Base-by-base conservation (phyloP, 2,888 invertebrate species). In the Drosophila crucigera region DNA sequence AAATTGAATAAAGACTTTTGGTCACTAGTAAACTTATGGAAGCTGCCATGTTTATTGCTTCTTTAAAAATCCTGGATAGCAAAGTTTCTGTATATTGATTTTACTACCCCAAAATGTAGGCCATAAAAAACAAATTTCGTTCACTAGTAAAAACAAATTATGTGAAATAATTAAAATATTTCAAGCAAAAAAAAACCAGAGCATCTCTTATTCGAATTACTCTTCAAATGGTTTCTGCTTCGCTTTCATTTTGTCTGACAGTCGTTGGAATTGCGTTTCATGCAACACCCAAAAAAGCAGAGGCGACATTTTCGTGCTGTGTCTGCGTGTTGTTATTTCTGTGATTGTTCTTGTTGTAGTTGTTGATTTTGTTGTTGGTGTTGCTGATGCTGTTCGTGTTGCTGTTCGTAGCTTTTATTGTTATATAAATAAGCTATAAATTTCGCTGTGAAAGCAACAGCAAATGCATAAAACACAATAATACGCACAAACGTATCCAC, bases 341-440 rank as follows among this genome's bases (percentile, higher is more conserved):
- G 81, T 80, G 87, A 84, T 86, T 83, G 78, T 67, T 68, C 37
- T 61, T 62, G 59, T 49, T 63, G 70, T 49, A 70, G 73, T 59
- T 71, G 75, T 68, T 70, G 69, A 70, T 64, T 73, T 59, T 62
- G 59, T 52, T 73, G 70, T 49, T 71, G 55, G 25, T 68, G 75
- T 71, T 69, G 47, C 22, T 70, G 71, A 68, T 68, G 73, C 55
- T 59, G 59, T 47, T 71, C 66, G 39, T 71, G 55, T 35, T 73
- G 73, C 65, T 67, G 64, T 66, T 59, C 71, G 67, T 73, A 70
- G 67, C 58, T 81, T 80, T 88, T 82, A 80, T 88, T 90, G 85
- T 83, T 83, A 83, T 85, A 85, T 87, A 87, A 90, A 90, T 87
- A 90, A 87, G 85, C 85, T 89, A 90, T 87, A 90, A 90, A 84